These are phyloP conservation scores for Pipistrellus pipistrellus DNA, from an alignment of 2,797 vertebrate genomes.

Conservation along the genomic window DNA sequence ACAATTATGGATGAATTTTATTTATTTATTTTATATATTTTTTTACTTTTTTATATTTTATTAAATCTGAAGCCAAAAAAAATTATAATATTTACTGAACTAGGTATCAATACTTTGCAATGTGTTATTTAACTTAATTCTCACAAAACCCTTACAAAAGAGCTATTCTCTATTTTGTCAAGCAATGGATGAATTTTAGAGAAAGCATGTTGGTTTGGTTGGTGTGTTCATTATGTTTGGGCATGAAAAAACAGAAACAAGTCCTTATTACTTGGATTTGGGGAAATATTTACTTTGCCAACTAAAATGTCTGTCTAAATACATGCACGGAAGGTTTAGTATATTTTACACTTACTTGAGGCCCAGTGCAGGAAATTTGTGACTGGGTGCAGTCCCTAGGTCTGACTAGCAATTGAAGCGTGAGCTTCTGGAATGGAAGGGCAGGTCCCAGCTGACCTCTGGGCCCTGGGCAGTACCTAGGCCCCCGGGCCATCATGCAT, in stretches of 20 bases:
- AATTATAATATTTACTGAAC: neutral
- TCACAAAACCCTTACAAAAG: slow-evolving; percentile 1
- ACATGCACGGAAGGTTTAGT: neutral
- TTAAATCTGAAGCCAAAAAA: slow-evolving; percentile 38
- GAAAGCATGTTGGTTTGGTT: neutral
- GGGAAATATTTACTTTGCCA: neutral
- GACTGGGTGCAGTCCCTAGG: too few species aligned
- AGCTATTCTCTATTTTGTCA: neutral
- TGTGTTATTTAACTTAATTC: neutral
- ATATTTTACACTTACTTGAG: neutral
- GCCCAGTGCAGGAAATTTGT: too few species aligned
- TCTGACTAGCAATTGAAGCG: too few species aligned
- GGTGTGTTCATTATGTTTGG: neutral
- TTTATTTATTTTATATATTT: neutral
- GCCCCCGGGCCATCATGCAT: accelerated
- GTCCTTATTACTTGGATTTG: neutral
- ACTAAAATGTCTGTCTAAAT: neutral
- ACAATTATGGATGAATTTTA: neutral
- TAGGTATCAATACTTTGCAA: neutral
- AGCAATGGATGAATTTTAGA: neutral
- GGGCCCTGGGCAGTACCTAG: too few species aligned
- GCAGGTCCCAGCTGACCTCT: too few species aligned
- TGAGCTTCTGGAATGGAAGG: too few species aligned
- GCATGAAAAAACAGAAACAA: neutral
- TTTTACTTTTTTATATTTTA: slow-evolving; percentile 15